These are phyloP conservation scores for Pseudococcus jackbeardsleyi DNA, from an alignment of 2,888 invertebrate genomes.

Conservation along the genomic window DNA sequence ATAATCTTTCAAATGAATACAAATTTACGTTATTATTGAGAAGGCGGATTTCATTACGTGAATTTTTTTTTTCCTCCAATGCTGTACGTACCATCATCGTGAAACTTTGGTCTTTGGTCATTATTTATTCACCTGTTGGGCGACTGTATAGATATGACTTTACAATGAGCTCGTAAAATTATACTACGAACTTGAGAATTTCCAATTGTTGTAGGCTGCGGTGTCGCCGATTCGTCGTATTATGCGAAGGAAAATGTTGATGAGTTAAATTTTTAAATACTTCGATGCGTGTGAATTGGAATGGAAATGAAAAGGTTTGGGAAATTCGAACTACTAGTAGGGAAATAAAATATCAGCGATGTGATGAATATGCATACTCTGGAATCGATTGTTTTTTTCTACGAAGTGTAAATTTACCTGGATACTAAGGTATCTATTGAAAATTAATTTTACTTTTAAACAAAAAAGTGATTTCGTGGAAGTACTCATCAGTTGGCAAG, in stretches of 20 bases:
- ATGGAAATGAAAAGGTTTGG: not conserved
- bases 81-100: not conserved
- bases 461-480: not conserved
- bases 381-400: not conserved
- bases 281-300: not conserved
- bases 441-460: conserved; percentile 28
- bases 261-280: not conserved
- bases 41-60: conserved; percentile 25
- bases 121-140: conserved; percentile 37
- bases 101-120: not conserved
- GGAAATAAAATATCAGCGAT: not conserved
- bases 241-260: not conserved
- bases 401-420: not conserved
- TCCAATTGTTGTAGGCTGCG: not conserved
- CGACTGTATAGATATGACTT: conserved; percentile 14
- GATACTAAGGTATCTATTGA: not conserved
- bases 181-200: not conserved
- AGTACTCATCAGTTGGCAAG: not conserved
- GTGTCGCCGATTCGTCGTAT: not conserved
- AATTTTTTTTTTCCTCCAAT: not conserved
- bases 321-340: not conserved
- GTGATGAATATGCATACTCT: not conserved
- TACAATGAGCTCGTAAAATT: not conserved
- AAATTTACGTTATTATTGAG: conserved; percentile 44
- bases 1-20: conserved; percentile 29